Evolutionary conservation across 2,113 vertebrate genomes (phyloP).

Genomic region (Empidonax alnorum): DNA sequence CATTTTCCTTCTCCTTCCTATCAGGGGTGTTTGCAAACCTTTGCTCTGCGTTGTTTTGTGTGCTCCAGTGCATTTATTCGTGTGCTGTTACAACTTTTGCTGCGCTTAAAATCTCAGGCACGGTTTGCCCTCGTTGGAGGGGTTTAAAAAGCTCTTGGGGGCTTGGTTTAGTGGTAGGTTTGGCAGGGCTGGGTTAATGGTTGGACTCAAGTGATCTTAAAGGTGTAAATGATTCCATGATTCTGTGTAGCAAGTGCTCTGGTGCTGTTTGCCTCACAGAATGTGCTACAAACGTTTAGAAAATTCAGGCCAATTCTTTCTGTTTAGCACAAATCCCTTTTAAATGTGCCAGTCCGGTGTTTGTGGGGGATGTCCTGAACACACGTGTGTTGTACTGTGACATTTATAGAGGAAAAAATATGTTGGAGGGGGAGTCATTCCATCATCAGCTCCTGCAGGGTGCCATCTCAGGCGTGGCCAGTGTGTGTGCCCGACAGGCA

Average conservation of each 20-base stretch:
- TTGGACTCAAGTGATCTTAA: neutral
- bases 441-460: neutral
- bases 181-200: neutral
- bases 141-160: neutral
- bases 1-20: neutral
- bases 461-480: neutral
- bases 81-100: neutral
- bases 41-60: neutral
- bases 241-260: neutral
- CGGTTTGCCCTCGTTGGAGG: neutral
- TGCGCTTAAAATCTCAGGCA: neutral
- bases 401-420: neutral
- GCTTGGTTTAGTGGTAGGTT: neutral
- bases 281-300: neutral
- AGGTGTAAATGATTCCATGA: neutral
- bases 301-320: neutral
- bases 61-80: neutral
- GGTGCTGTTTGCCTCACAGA: neutral
- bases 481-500: neutral
- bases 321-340: neutral
- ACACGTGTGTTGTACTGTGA: fast-evolving
- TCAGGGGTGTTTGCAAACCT: neutral
- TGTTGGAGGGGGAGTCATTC: neutral
- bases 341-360: neutral
- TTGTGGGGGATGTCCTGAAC: neutral